A percentile compares a stretch with the other conserved stretches of the same genome.
These are phyloP conservation scores for Characodon lateralis DNA, from an alignment of 2,797 vertebrate genomes.

Conservation along the genomic window DNA sequence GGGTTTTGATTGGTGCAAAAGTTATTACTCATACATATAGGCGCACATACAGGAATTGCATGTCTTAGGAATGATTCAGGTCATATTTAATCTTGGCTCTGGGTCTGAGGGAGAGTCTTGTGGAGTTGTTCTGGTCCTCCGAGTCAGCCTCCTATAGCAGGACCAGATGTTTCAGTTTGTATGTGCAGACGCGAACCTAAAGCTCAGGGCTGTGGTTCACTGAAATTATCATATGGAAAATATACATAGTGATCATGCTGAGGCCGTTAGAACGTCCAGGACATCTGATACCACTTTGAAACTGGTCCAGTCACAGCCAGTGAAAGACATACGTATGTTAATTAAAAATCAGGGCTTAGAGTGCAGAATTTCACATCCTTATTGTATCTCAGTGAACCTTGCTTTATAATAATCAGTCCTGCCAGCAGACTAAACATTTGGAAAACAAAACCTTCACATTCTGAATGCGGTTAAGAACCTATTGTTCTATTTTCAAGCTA, in stretches of 20 bases:
- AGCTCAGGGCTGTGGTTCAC: constrained; percentile 47
- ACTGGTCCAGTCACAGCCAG: constrained; percentile 42
- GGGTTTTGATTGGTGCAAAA: constrained; percentile 11
- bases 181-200: constrained; percentile 43
- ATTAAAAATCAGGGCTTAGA: constrained; percentile 57
- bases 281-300: constrained; percentile 68
- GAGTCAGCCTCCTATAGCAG: constrained; percentile 63
- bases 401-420: constrained; percentile 69
- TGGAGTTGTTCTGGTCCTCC: constrained; percentile 54
- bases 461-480: constrained; percentile 36
- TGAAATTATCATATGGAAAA: constrained; percentile 76
- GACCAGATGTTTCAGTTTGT: constrained; percentile 73
- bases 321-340: constrained; percentile 46
- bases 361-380: constrained; percentile 67
- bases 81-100: constrained; percentile 69
- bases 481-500: constrained; percentile 61
- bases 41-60: constrained; percentile 24
- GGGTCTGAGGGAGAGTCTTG: constrained; percentile 53
- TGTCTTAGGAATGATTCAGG: constrained; percentile 50
- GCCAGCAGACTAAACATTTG: constrained; percentile 71
- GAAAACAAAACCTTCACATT: constrained; percentile 47
- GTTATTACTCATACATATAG: constrained; percentile 9
- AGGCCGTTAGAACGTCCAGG: constrained; percentile 47
- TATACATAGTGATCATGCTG: constrained; percentile 62
- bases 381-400: constrained; percentile 66